These are phyloP conservation scores for Himalopsyche anomala DNA, from an alignment of 2,888 invertebrate genomes.

Conservation along the genomic window DNA sequence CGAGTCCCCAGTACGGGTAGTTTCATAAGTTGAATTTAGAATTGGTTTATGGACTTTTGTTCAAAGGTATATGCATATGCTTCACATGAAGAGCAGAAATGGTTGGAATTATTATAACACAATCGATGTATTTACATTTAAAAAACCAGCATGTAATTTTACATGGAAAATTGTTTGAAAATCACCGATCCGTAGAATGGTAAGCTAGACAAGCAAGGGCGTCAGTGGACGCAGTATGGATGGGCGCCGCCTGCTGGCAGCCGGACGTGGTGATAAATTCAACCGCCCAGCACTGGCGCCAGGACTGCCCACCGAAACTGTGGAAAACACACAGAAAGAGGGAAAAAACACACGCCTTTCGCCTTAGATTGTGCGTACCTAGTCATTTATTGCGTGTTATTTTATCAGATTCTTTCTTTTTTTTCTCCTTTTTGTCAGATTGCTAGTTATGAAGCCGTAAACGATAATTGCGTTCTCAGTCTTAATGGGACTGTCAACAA, in stretches of 20 bases:
- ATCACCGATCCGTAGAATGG: not conserved
- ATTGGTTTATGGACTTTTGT: too few species aligned
- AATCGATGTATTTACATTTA: too few species aligned
- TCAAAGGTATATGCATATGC: too few species aligned
- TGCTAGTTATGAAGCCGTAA: constrained; percentile 28
- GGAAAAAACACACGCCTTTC: constrained; percentile 31
- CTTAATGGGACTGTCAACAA: constrained; percentile 26
- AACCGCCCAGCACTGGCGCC: constrained; percentile 41
- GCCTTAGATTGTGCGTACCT: constrained; percentile 15
- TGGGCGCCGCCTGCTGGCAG: constrained; percentile 33
- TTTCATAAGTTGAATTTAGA: too few species aligned
- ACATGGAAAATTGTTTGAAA: not conserved
- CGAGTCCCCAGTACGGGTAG: too few species aligned
- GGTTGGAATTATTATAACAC: too few species aligned
- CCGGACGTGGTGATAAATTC: constrained; percentile 42
- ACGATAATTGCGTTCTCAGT: constrained; percentile 23
- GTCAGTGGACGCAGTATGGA: constrained; percentile 23
- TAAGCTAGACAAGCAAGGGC: constrained; percentile 14
- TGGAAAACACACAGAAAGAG: constrained; percentile 7
- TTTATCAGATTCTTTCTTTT: not conserved
- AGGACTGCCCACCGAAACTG: constrained; percentile 12
- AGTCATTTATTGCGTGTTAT: constrained; percentile 13
- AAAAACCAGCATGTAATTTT: not conserved
- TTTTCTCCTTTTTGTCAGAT: constrained; percentile 19
- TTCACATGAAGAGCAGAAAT: too few species aligned